A percentile compares a stretch with the other conserved stretches of the same genome.
phyloP scores from a whole-genome alignment of 2,888 invertebrate genomes.

The Drosophila nr. medialis region DNA sequence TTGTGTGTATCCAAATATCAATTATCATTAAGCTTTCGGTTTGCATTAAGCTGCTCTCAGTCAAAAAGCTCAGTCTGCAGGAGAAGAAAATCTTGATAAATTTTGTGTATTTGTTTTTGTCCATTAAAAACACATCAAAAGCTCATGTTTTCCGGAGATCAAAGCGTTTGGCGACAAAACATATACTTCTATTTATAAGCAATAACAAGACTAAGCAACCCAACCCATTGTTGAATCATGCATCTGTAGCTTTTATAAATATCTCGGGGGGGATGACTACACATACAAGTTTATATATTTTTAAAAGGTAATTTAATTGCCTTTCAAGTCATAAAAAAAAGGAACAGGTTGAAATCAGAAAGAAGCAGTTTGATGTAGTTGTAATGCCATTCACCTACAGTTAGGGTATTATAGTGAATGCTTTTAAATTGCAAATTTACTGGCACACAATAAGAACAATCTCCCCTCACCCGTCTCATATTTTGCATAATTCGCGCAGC shows the following conservation, averaged over 20 bases:
- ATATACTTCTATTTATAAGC: background rate
- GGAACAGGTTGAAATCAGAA: background rate
- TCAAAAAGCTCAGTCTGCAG: background rate
- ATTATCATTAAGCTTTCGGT: background rate
- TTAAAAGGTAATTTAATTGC: background rate
- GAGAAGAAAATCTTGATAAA: background rate
- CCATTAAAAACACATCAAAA: background rate
- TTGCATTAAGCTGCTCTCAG: background rate
- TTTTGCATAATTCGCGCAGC: conserved; percentile 13
- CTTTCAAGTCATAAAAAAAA: background rate
- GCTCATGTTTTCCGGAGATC: background rate
- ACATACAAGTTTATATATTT: background rate
- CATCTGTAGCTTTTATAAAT: background rate
- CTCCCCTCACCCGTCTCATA: background rate
- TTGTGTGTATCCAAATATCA: background rate
- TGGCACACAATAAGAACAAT: conserved; percentile 10
- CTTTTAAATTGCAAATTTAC: conserved; percentile 19
- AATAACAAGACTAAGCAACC: background rate
- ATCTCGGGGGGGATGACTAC: background rate
- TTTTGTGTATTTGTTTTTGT: background rate
- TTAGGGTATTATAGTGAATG: background rate
- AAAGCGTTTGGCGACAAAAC: background rate
- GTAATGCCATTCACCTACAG: background rate
- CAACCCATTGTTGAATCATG: background rate
- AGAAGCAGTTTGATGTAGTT: background rate